Conservation (phyloP, 1,140 invertebrate genomes). For the Aphelinus certus region DNA sequence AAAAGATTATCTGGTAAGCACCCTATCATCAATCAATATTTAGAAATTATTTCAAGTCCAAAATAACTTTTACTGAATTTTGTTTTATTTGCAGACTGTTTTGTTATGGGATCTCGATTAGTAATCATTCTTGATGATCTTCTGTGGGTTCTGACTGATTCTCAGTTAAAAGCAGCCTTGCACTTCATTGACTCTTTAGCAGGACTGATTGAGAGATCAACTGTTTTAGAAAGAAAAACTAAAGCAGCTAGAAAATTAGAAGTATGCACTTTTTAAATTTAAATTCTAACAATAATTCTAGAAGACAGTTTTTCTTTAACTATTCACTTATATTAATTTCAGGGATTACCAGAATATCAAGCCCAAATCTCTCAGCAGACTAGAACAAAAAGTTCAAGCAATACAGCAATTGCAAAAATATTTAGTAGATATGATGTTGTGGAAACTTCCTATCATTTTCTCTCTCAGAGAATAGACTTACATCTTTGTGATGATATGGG, state of each 20-base stretch:
- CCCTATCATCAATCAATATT: no score
- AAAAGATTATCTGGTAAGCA: constrained; percentile 85
- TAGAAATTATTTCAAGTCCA: not conserved
- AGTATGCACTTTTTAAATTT: constrained; percentile 63
- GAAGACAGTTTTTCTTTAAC: not conserved
- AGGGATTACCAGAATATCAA: constrained; percentile 84
- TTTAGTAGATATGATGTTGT: constrained; percentile 93
- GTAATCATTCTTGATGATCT: constrained; percentile 95
- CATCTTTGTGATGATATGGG: constrained; percentile 97
- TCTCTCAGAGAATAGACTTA: constrained; percentile 92
- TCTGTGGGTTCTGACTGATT: constrained; percentile 97
- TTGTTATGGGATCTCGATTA: constrained; percentile 90
- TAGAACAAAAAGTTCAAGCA: constrained; percentile 59
- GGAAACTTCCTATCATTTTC: constrained; percentile 97
- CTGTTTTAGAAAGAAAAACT: constrained; percentile 81
- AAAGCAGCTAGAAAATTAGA: constrained; percentile 91
- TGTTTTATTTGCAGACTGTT: constrained; percentile 79
- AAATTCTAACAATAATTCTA: constrained; percentile 10
- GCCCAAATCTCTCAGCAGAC: constrained; percentile 78
- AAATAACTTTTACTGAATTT: constrained; percentile 17
- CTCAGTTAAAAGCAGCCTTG: constrained; percentile 93
- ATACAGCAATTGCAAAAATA: constrained; percentile 71
- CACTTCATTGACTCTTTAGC: constrained; percentile 93
- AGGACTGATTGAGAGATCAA: constrained; percentile 85
- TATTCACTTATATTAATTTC: constrained; percentile 29